Conservation (phyloP, 2,113 vertebrate species). For the Bombycilla garrulus region DNA sequence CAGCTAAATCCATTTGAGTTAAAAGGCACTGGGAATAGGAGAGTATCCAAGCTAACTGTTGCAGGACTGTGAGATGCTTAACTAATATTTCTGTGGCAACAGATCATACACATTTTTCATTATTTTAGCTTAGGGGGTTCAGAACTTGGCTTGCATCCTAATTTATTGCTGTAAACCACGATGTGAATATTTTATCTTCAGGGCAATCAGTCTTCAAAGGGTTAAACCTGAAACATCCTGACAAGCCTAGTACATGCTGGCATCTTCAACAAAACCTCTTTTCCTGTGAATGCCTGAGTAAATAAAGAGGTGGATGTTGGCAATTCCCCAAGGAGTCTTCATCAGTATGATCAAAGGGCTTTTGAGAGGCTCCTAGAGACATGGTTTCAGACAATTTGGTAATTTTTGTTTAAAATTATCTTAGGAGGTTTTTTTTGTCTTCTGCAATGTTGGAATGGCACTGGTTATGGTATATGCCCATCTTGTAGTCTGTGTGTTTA, state of each 20-base stretch:
- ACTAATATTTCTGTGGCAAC: neutral
- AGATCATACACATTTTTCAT: neutral
- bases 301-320: constrained; percentile 48
- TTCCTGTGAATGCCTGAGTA: constrained; percentile 36
- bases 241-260: neutral
- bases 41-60: neutral
- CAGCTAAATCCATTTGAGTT: neutral
- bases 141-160: neutral
- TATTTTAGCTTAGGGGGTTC: neutral
- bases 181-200: neutral
- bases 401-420: neutral
- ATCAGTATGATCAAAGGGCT: neutral
- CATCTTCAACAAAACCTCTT: constrained; percentile 44
- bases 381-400: neutral
- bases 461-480: neutral
- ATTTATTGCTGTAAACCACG: neutral
- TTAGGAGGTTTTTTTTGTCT: neutral
- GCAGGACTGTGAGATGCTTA: neutral
- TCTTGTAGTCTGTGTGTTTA: neutral
- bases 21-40: neutral
- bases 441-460: neutral
- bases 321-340: constrained; percentile 36
- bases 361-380: neutral
- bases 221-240: constrained; percentile 13
- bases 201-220: neutral